These are phyloP conservation scores for Cistogaster globosa DNA, from an alignment of 2,888 invertebrate species.

Conservation along the genomic window DNA sequence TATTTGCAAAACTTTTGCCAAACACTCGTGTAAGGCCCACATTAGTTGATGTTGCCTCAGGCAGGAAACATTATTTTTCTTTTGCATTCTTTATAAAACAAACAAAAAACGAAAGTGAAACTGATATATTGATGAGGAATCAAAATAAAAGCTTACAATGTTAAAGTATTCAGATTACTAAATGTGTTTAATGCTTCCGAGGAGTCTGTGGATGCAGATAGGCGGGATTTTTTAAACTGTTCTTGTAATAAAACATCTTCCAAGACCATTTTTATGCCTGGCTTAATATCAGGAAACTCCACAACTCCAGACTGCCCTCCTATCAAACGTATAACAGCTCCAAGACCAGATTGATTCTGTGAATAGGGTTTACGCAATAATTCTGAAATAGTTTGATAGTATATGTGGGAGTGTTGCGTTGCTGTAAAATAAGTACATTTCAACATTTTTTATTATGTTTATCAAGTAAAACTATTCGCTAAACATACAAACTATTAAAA, in stretches of 20 bases:
- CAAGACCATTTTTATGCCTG: slow-evolving; percentile 81
- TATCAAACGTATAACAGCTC: slow-evolving; percentile 80
- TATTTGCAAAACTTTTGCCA: slow-evolving; percentile 81
- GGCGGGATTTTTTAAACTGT: slow-evolving; percentile 78
- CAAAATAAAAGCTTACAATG: slow-evolving; percentile 78
- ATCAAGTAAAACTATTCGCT: background rate
- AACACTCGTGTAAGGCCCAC: slow-evolving; percentile 79
- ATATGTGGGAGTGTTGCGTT: slow-evolving; percentile 81
- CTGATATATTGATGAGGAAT: background rate
- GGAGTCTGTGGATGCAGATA: slow-evolving; percentile 76
- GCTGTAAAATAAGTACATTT: slow-evolving; percentile 74
- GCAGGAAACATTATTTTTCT: slow-evolving; percentile 76
- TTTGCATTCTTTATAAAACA: slow-evolving; percentile 78
- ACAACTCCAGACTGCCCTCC: slow-evolving; percentile 80
- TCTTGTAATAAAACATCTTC: slow-evolving; percentile 80
- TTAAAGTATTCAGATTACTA: slow-evolving; percentile 83
- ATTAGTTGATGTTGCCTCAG: slow-evolving; percentile 76
- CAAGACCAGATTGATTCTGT: slow-evolving; percentile 78
- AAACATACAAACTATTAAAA: slow-evolving; percentile 84
- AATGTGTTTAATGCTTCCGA: slow-evolving; percentile 83
- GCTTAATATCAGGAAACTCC: slow-evolving; percentile 80
- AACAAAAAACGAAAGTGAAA: no score
- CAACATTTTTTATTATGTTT: background rate
- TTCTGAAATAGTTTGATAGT: slow-evolving; percentile 82
- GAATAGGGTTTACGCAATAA: slow-evolving; percentile 79